phyloP scores from a whole-genome alignment of 1,140 invertebrate species.

The Amphibalanus amphitrite region DNA sequence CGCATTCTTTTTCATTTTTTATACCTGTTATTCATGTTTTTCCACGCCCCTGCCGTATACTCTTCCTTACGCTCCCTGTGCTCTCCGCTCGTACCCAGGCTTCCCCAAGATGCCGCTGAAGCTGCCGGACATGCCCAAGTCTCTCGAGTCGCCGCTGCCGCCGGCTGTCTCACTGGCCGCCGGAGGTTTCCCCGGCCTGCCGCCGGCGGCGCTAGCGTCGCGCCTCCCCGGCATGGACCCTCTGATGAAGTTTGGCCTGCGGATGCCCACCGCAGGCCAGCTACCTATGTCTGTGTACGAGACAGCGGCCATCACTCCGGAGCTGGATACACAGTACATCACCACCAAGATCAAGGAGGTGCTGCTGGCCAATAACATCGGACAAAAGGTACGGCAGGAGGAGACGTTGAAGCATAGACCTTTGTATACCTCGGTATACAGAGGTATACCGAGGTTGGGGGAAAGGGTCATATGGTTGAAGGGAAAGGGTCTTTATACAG shows the following conservation, averaged over 20 bases:
- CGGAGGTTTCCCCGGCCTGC: slow-evolving; percentile 5
- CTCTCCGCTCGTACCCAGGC: too few species aligned
- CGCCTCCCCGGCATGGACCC: background rate
- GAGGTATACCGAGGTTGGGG: too few species aligned
- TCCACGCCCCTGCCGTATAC: too few species aligned
- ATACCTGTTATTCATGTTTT: too few species aligned
- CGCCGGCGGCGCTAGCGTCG: slow-evolving; percentile 4
- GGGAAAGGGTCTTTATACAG: too few species aligned
- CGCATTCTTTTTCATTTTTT: too few species aligned
- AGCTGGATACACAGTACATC: slow-evolving; percentile 88
- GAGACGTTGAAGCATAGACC: too few species aligned
- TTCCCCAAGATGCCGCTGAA: background rate
- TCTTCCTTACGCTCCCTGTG: too few species aligned
- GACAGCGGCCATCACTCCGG: slow-evolving; percentile 88
- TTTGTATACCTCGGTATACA: too few species aligned
- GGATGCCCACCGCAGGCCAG: slow-evolving; percentile 3
- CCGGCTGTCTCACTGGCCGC: background rate
- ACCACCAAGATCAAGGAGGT: slow-evolving; percentile 96
- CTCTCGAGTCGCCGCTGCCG: slow-evolving; percentile 13
- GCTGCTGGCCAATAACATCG: slow-evolving; percentile 87
- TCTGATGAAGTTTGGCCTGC: slow-evolving; percentile 1
- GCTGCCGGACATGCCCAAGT: slow-evolving; percentile 18
- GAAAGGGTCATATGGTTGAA: too few species aligned
- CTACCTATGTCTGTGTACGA: slow-evolving; percentile 51
- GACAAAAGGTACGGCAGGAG: slow-evolving; percentile 61